Conservation (phyloP, 2,888 invertebrate species). For the Idaea dimidiata region DNA sequence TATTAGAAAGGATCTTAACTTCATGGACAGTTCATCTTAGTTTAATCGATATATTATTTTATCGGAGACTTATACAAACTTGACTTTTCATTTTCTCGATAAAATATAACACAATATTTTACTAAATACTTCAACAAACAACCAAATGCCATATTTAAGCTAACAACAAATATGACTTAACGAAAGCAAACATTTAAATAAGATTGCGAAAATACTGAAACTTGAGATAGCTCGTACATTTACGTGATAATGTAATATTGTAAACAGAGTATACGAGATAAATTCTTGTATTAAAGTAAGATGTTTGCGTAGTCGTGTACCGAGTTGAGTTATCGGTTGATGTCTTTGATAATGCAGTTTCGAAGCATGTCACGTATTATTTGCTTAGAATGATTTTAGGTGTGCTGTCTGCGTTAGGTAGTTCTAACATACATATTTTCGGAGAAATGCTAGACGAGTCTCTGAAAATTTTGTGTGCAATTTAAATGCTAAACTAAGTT, state of each 20-base stretch:
- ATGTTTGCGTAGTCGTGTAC: conserved; percentile 24
- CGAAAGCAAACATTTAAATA: neutral
- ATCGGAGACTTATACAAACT: neutral
- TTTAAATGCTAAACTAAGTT: neutral
- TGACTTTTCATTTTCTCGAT: neutral
- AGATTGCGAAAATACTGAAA: conserved; percentile 1
- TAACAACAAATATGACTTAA: neutral
- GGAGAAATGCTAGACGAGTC: neutral
- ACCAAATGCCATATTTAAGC: neutral
- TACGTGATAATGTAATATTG: conserved; percentile 1
- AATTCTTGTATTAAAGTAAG: neutral
- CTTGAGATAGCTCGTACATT: neutral
- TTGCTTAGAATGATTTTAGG: conserved; percentile 25
- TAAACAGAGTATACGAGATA: conserved; percentile 6
- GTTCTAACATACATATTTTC: neutral
- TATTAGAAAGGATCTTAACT: neutral
- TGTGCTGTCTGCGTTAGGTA: conserved; percentile 20
- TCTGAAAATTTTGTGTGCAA: neutral
- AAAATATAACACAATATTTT: neutral
- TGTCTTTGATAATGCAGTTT: conserved; percentile 17
- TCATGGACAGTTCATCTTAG: neutral
- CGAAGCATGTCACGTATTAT: conserved; percentile 22
- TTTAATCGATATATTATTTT: neutral
- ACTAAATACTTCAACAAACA: neutral
- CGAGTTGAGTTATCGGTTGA: conserved; percentile 20